phyloP scores from a whole-genome alignment of 2,888 invertebrate species.

The Criorhina ranunculi region DNA sequence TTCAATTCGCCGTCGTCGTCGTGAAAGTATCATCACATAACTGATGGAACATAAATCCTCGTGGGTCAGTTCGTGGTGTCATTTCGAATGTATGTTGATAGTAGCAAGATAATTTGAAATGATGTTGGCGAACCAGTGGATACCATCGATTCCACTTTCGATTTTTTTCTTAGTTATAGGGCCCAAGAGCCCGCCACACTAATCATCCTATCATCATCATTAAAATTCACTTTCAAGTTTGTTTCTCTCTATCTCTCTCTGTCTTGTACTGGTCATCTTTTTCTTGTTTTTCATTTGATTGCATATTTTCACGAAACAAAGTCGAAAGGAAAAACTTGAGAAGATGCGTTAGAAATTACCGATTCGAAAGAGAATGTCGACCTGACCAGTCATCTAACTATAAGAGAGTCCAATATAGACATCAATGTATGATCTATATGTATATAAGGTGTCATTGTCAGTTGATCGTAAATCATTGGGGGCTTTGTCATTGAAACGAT shows the following conservation, averaged over 20 bases:
- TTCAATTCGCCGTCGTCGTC: slow-evolving; percentile 11
- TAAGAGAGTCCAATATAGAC: neutral
- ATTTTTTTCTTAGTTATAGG: slow-evolving; percentile 27
- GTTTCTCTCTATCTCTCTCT: neutral
- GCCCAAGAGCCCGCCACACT: neutral
- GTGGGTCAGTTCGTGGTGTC: slow-evolving; percentile 30
- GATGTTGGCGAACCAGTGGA: slow-evolving; percentile 9
- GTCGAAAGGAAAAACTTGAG: neutral
- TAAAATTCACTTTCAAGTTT: slow-evolving; percentile 54
- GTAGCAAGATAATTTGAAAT: slow-evolving; percentile 19
- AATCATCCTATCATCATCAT: slow-evolving; percentile 38
- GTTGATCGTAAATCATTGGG: slow-evolving; percentile 7
- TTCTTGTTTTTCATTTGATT: neutral
- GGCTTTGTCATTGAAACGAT: neutral
- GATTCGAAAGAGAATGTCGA: neutral
- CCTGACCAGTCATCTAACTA: neutral
- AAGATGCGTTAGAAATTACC: neutral
- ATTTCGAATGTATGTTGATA: slow-evolving; percentile 25
- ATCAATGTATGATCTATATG: neutral
- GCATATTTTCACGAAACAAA: neutral
- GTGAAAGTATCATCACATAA: slow-evolving; percentile 64
- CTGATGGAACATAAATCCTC: slow-evolving; percentile 42
- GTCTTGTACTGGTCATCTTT: neutral
- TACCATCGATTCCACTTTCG: slow-evolving; percentile 55
- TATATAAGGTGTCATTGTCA: neutral